These are phyloP conservation scores for Aphaenogaster rudis DNA, from an alignment of 1,140 invertebrate species.

Conservation along the genomic window DNA sequence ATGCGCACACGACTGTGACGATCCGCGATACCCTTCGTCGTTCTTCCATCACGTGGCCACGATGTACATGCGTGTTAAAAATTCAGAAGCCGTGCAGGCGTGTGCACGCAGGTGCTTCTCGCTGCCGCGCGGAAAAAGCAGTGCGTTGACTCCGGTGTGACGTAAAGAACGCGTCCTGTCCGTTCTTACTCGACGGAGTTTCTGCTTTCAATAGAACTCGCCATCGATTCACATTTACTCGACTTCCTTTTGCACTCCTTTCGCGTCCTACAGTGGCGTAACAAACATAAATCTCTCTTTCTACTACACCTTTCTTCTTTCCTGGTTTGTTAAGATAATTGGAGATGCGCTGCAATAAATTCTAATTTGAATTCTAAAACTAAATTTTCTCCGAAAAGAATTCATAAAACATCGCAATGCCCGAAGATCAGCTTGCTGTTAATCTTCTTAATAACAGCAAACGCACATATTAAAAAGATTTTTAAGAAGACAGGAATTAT, in stretches of 20 bases:
- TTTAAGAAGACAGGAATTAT: background rate
- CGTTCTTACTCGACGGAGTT: conserved; percentile 49
- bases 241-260: conserved; percentile 68
- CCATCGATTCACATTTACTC: conserved; percentile 74
- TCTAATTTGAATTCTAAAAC: background rate
- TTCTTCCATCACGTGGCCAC: conserved; percentile 48
- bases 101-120: conserved; percentile 37
- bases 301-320: background rate
- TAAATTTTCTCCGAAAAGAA: background rate
- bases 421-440: background rate
- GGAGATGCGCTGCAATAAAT: background rate
- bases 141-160: conserved; percentile 72
- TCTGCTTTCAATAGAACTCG: conserved; percentile 72
- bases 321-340: background rate
- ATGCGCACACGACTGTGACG: conserved; percentile 38
- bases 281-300: background rate
- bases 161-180: conserved; percentile 68
- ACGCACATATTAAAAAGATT: background rate
- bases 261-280: conserved; percentile 61
- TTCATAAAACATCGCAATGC: background rate
- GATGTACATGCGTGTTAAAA: conserved; percentile 44
- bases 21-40: conserved; percentile 32
- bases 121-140: conserved; percentile 61
- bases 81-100: conserved; percentile 46
- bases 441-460: background rate